Base-by-base conservation (phyloP, 2,797 vertebrate genomes). In the Eupleurogrammus muticus region DNA sequence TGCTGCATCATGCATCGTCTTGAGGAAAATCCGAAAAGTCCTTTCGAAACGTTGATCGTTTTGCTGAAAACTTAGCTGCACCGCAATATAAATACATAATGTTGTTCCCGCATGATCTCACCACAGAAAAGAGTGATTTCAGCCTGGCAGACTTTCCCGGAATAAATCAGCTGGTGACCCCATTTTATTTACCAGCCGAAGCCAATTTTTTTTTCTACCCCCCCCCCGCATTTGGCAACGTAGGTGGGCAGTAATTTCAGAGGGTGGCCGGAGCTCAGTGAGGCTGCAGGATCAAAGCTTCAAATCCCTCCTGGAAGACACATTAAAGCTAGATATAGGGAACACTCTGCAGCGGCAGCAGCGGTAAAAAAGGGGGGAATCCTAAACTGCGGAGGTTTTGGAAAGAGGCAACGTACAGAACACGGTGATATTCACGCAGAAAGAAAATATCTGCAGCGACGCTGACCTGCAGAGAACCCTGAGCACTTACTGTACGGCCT, bases 201-300 rank as follows among this genome's bases (percentile, higher is more conserved):
- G 75, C 52, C 75, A 79, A 55, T 85, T 79, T 77, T 70, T 67
- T n/a, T n/a, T n/a, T n/a, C n/a, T n/a, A n/a, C n/a, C n/a, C n/a
- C n/a, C n/a, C n/a, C 51, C 16, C 66, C 13, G 19, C 34, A 16
- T 81, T 75, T 70, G 59, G 62, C 63, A 9, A 52, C 49, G 28
- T 28, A 13, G 0, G 61, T 47, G 58, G 66, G 70, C 51, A 79
- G 62, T 70, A 14, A 66, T 82, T 79, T 79, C 2, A 1, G 82
- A 35, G 2, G 56, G 59, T 62, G 70, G 69, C 77, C 82, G 70
- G 56, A 73, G 69, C 54, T 0, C 64, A 40, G 60, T 44, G 50
- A 59, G 73, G 60, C 77, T 59, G 61, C 51, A 35, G 60, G 70
- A 85, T 84, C 80, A 88, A 78, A 67, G 82, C 73, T 47, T 46